Conservation (phyloP, 92 coral and sea anemone genomes). For the Bergia sp. region DNA sequence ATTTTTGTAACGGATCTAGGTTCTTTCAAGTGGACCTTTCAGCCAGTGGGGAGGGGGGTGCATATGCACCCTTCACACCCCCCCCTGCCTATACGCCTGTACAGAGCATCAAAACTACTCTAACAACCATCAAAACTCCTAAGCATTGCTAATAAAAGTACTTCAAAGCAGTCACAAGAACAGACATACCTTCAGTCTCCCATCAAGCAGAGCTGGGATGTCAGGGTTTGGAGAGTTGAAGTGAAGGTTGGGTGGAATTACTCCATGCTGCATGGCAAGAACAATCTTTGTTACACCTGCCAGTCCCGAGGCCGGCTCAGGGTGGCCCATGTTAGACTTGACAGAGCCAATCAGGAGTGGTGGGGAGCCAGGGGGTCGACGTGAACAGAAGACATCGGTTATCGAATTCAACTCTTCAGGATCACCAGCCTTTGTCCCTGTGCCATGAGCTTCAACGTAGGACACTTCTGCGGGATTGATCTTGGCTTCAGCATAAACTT, state of each 20-base stretch:
- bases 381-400: slow-evolving; percentile 65
- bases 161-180: background rate
- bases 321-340: slow-evolving; percentile 92
- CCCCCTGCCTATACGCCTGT: too few relatives aligned
- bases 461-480: slow-evolving; percentile 74
- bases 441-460: slow-evolving; percentile 87
- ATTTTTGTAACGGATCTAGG: too few relatives aligned
- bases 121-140: background rate
- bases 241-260: slow-evolving; percentile 79
- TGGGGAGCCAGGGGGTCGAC: slow-evolving; percentile 48
- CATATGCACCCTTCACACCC: too few relatives aligned
- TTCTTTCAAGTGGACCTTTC: too few relatives aligned
- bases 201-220: slow-evolving; percentile 75
- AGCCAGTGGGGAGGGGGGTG: too few relatives aligned
- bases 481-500: slow-evolving; percentile 79
- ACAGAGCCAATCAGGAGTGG: slow-evolving; percentile 88
- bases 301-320: slow-evolving; percentile 86
- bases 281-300: slow-evolving; percentile 81
- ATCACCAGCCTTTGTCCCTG: slow-evolving; percentile 92
- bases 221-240: slow-evolving; percentile 84
- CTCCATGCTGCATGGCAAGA: slow-evolving; percentile 77
- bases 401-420: slow-evolving; percentile 82
- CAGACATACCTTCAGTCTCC: slow-evolving; percentile 69
- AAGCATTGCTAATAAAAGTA: background rate
- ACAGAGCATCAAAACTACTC: background rate